Evolutionary conservation across 1,140 invertebrate genomes (phyloP), one percentile per base, ranked within the genome.

Genomic region (Asobara japonica): DNA sequence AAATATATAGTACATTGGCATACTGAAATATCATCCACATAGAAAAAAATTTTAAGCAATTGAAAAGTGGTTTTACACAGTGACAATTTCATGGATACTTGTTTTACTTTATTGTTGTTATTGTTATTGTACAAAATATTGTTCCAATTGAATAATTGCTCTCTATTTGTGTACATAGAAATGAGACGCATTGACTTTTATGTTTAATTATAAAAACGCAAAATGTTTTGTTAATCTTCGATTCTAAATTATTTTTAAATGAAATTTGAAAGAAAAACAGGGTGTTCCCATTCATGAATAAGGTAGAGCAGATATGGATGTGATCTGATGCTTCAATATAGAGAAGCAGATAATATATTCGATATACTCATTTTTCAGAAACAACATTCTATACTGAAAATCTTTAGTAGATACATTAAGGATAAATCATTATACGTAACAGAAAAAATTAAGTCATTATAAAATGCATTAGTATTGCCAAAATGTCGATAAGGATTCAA

Each of bases 81-180:
- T 45, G n/a, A 45, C 25, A 1, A 51, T 38, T 73, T 71, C 75
- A 77, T 77, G 33, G 77, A 77, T 31, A 68, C 41, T 67, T 75
- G 64, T 66, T 66, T 61, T 72, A 72, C 56, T 77, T 79, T 73
- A 45, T 76, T 79, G 72, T 82, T 82, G 65, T 75, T 80, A 73
- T 82, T 82, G 66, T 74, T 75, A 66, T 72, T 78, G 72, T 81
- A 81, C 79, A 77, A 73, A 79, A 73, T 77, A 60, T 76, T 68
- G 74, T 68, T 29, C 56, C 65, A 8, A 65, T 25, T 65, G 31
- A 65, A 77, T 71, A 45, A 69, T 74, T 65, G 80, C 82, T 84
- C 82, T 84, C 82, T 84, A 83, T 77, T 73, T 78, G 69, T 82
- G 79, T 82, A 82, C 51, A 82, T 82, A 82, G 66, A 67, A 69